These are phyloP conservation scores for Puntigrus tetrazona DNA, from an alignment of 2,113 vertebrate genomes.

Conservation along the genomic window DNA sequence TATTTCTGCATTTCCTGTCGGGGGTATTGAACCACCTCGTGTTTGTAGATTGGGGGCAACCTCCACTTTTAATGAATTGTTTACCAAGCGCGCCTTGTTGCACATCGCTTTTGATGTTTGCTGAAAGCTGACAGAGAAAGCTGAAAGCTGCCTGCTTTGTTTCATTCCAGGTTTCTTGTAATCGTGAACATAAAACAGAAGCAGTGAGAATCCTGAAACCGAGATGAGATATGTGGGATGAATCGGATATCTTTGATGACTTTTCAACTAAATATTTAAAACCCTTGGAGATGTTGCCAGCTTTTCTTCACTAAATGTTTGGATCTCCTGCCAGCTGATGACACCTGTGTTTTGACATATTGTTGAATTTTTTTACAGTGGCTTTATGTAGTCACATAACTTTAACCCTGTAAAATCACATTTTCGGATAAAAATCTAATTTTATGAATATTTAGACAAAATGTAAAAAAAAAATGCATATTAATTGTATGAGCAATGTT, in stretches of 20 bases:
- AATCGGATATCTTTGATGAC: slow-evolving; percentile 25
- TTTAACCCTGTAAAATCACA: not conserved
- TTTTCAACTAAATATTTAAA: slow-evolving; percentile 51
- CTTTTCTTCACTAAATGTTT: slow-evolving; percentile 40
- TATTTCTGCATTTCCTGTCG: slow-evolving; percentile 44
- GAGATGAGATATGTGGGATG: not conserved
- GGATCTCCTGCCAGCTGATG: slow-evolving; percentile 39
- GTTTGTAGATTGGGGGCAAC: slow-evolving; percentile 58
- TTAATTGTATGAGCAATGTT: too few relatives aligned
- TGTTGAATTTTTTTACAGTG: not conserved
- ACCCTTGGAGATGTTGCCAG: slow-evolving; percentile 32
- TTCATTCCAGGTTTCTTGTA: slow-evolving; percentile 51
- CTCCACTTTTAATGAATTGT: slow-evolving; percentile 68
- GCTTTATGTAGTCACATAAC: not conserved
- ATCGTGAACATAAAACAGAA: slow-evolving; percentile 12
- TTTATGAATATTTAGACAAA: too few relatives aligned
- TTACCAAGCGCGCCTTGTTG: slow-evolving; percentile 59
- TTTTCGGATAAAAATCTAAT: not conserved
- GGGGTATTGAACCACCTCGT: slow-evolving; percentile 39
- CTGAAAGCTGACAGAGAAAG: slow-evolving; percentile 17
- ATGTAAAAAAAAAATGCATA: too few relatives aligned
- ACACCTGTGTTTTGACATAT: slow-evolving; percentile 27
- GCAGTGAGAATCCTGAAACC: not conserved
- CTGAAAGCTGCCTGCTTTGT: slow-evolving; percentile 54
- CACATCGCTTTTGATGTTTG: slow-evolving; percentile 62